These are phyloP conservation scores for Pristionchus fissidentatus DNA, from an alignment of 2,888 invertebrate genomes.

Conservation along the genomic window DNA sequence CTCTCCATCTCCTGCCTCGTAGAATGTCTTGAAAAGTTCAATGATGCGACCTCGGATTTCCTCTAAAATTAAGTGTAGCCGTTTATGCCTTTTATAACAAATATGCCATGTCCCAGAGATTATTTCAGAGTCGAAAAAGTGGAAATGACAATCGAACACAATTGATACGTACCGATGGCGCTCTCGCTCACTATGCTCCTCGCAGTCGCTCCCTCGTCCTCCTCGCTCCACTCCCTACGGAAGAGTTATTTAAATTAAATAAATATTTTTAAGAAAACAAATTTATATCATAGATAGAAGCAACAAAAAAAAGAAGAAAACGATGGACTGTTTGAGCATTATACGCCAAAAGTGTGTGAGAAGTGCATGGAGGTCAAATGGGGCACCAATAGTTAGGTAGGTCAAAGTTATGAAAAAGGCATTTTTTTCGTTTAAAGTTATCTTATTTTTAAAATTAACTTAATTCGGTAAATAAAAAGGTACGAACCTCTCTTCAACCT, in stretches of 20 bases:
- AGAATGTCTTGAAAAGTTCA: slow-evolving; percentile 41
- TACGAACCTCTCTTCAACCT: slow-evolving; percentile 18
- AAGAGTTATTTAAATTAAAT: too few species aligned
- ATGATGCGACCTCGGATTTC: slow-evolving; percentile 19
- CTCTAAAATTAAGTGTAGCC: too few species aligned
- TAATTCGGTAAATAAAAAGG: too few species aligned
- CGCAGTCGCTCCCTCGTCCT: slow-evolving; percentile 1
- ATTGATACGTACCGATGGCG: slow-evolving; percentile 4
- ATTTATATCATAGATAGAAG: too few species aligned
- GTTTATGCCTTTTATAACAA: too few species aligned
- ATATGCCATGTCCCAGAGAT: neutral
- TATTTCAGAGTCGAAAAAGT: neutral
- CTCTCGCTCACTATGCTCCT: slow-evolving; percentile 42
- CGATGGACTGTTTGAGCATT: neutral
- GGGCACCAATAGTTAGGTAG: too few species aligned
- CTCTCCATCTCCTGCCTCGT: slow-evolving; percentile 42
- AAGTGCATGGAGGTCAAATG: neutral
- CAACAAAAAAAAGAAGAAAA: too few species aligned
- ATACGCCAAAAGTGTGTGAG: neutral
- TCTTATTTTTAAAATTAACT: too few species aligned
- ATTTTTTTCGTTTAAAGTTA: too few species aligned
- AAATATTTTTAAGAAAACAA: too few species aligned
- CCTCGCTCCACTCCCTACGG: slow-evolving; percentile 23
- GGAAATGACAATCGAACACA: too few species aligned
- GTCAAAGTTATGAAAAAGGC: too few species aligned